phyloP scores from a whole-genome alignment of 1,140 invertebrate genomes.

The Trachelipus rathkii region DNA sequence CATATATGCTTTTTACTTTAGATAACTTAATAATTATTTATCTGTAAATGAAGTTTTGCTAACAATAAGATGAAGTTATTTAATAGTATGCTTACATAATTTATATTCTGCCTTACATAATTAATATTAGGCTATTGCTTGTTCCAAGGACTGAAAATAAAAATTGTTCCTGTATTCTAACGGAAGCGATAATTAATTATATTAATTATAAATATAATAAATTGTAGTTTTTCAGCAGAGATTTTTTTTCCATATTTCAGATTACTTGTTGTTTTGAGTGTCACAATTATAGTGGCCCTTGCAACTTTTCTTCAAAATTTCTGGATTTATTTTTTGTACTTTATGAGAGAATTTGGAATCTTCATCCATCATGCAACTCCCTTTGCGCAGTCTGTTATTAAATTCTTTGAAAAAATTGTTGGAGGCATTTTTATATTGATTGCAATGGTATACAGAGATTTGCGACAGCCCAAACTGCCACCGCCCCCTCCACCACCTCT shows the following conservation, averaged over 20 bases:
- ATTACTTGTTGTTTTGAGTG: background rate
- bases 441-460: constrained; percentile 26
- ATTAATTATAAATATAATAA: too few relatives aligned
- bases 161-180: too few relatives aligned
- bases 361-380: constrained; percentile 19
- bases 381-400: constrained; percentile 7
- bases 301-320: background rate
- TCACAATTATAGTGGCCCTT: background rate
- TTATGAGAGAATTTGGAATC: constrained; percentile 18
- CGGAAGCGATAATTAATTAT: too few relatives aligned
- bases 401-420: constrained; percentile 20
- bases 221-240: too few relatives aligned
- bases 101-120: too few relatives aligned
- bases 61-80: too few relatives aligned
- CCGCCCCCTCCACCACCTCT: background rate
- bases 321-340: constrained; percentile 8
- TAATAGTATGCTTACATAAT: too few relatives aligned
- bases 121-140: too few relatives aligned
- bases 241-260: background rate
- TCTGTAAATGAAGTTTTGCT: too few relatives aligned
- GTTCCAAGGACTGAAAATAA: too few relatives aligned
- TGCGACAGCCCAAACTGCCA: background rate
- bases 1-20: too few relatives aligned
- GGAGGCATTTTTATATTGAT: constrained; percentile 22
- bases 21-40: too few relatives aligned